These are phyloP conservation scores for Megalops cyprinoides DNA, from an alignment of 2,797 vertebrate species.

Conservation along the genomic window DNA sequence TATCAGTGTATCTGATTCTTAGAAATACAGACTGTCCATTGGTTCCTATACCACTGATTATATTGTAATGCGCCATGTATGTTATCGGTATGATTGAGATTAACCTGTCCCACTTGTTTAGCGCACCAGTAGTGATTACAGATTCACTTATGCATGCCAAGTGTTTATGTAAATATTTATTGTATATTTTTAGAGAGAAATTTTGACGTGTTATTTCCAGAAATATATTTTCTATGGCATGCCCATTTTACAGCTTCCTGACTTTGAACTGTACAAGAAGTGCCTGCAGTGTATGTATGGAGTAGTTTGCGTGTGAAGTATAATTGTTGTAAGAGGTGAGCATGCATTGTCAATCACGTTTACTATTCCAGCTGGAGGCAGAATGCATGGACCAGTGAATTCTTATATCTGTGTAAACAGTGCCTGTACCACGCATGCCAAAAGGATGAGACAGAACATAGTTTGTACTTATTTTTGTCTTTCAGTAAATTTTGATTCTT, in stretches of 20 bases:
- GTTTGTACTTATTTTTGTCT: conserved; percentile 64
- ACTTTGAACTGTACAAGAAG: conserved; percentile 48
- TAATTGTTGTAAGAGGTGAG: conserved; percentile 26
- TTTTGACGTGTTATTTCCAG: conserved; percentile 39
- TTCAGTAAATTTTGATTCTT: conserved; percentile 62
- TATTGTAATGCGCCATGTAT: too few relatives aligned
- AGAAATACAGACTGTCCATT: not conserved
- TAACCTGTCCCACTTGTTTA: too few relatives aligned
- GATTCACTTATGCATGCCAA: conserved; percentile 54
- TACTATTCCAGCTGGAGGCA: conserved; percentile 47
- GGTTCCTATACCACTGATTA: not conserved
- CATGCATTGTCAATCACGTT: conserved; percentile 33
- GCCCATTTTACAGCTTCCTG: conserved; percentile 39
- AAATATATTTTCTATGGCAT: conserved; percentile 55
- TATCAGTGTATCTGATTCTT: too few relatives aligned
- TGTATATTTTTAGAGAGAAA: conserved; percentile 57
- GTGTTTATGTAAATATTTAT: conserved; percentile 56
- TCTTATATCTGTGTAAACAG: conserved; percentile 25
- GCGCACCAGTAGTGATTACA: too few relatives aligned
- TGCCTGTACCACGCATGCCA: conserved; percentile 56
- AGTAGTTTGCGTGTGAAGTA: conserved; percentile 8
- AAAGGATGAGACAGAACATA: conserved; percentile 34
- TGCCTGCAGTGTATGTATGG: conserved; percentile 43
- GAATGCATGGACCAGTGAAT: conserved; percentile 45
- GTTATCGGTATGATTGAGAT: too few relatives aligned